A percentile compares a stretch with the other conserved stretches of the same genome.
Evolutionary conservation across 2,888 invertebrate species (phyloP).

Genomic region (Drosophila setosimentum): DNA sequence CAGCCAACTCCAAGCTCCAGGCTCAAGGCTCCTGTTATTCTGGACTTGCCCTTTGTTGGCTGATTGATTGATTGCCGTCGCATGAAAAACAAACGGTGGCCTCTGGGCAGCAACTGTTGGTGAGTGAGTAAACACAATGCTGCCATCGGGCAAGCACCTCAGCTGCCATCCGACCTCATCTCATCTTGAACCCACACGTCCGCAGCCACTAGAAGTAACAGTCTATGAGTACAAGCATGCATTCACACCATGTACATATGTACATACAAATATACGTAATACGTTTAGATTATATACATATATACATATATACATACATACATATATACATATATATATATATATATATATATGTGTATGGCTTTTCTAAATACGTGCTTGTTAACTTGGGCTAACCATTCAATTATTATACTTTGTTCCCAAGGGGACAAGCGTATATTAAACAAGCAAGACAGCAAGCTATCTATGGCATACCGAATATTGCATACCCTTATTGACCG

Average conservation of each 20-base stretch:
- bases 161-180: constrained; percentile 3
- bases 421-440: constrained; percentile 7
- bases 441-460: neutral
- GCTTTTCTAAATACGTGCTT: constrained; percentile 9
- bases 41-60: constrained; percentile 11
- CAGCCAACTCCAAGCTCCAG: neutral
- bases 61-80: constrained; percentile 21
- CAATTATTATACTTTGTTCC: constrained; percentile 28
- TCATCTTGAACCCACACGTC: constrained; percentile 6
- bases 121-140: constrained; percentile 11
- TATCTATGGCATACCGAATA: neutral
- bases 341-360: neutral
- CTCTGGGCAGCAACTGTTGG: constrained; percentile 12
- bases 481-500: neutral
- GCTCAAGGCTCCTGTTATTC: neutral
- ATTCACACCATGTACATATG: constrained; percentile 20
- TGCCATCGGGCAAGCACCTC: constrained; percentile 11
- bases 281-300: neutral
- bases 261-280: neutral
- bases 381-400: constrained; percentile 56
- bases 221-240: constrained; percentile 32
- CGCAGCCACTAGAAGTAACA: constrained; percentile 12
- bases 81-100: constrained; percentile 14
- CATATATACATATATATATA: neutral
- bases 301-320: neutral